Conservation (phyloP, 2,888 invertebrate species). For the Carterocephalus palaemon region DNA sequence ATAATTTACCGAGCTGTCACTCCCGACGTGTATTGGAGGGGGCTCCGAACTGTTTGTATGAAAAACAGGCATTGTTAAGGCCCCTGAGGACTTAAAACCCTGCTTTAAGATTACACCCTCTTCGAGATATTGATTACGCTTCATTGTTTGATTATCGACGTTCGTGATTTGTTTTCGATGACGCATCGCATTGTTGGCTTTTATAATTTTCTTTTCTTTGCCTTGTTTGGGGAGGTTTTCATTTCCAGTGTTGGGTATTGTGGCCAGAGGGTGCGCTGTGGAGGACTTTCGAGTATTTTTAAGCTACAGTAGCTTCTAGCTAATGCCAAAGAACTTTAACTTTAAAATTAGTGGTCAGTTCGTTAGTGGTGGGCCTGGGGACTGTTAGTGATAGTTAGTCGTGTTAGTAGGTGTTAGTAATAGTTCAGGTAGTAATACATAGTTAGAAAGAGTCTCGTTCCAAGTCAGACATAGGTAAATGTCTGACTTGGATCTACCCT, state of each 20-base stretch:
- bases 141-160: conserved; percentile 45
- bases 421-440: too few species aligned
- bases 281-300: neutral
- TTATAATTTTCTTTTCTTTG: conserved; percentile 1
- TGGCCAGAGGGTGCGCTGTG: conserved; percentile 5
- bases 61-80: conserved; percentile 47
- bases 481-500: too few species aligned
- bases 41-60: conserved; percentile 40
- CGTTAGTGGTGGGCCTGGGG: neutral
- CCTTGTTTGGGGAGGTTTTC: conserved; percentile 16
- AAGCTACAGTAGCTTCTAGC: neutral
- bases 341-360: neutral
- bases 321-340: too few species aligned
- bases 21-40: conserved; percentile 33
- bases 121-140: conserved; percentile 45
- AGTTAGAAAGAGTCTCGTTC: too few species aligned
- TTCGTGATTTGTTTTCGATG: conserved; percentile 33
- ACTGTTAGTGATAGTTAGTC: too few species aligned
- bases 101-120: conserved; percentile 47
- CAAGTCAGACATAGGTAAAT: too few species aligned
- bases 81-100: conserved; percentile 48
- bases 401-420: too few species aligned
- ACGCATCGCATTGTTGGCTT: conserved; percentile 30
- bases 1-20: conserved; percentile 44
- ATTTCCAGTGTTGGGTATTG: neutral